Base-by-base conservation (phyloP, 2,888 invertebrate genomes). In the Cerceris rybyensis region DNA sequence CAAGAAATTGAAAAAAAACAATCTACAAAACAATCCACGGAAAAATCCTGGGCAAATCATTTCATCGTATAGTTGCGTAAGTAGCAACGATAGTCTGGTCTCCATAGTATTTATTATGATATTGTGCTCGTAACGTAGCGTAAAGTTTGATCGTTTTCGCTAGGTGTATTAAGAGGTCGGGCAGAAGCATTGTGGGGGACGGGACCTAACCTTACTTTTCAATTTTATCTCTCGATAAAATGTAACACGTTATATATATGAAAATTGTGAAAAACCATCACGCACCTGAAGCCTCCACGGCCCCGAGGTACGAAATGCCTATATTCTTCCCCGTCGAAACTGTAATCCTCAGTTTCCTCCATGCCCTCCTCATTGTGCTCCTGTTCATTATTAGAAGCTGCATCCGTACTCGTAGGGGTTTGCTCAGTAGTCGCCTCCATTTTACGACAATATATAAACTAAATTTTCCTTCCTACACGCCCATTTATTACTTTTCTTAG, bases 261-360 rank as follows among this genome's bases (percentile, higher is more conserved):
- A 43, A 39, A 52, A 59, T 57, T 67, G 61, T 73, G 76, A 77
- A 50, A 80, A 71, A 68, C 54, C 63, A 50, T 76, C 73, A 85
- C 85, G 72, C 92, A 94, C 94, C 93, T 93, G 85, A 94, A 94
- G 67, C 93, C 93, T 72, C 93, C 93, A 84, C 94, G 91, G 43
- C 93, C 93, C 75, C 93, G 90, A 49, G 92, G 92, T 66, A 93
- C 89, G 86, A 93, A 93, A 86, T 93, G 94, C 82, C 93, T 93
- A 78, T 93, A 93, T 70, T 93, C 92, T 60, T 93, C 92, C 64
- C 91, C 90, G 57, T 92, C 92, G 90, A 93, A 91, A 89, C 91
- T 88, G 76, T 90, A 91, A 70, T 92, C 90, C 52, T 92, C 92
- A 60, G 87, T 75, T 66, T 91, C 92, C 73, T 92, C 92, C 89